These are phyloP conservation scores for Drosophila bocqueti DNA, from an alignment of 1,140 invertebrate genomes.

Conservation along the genomic window DNA sequence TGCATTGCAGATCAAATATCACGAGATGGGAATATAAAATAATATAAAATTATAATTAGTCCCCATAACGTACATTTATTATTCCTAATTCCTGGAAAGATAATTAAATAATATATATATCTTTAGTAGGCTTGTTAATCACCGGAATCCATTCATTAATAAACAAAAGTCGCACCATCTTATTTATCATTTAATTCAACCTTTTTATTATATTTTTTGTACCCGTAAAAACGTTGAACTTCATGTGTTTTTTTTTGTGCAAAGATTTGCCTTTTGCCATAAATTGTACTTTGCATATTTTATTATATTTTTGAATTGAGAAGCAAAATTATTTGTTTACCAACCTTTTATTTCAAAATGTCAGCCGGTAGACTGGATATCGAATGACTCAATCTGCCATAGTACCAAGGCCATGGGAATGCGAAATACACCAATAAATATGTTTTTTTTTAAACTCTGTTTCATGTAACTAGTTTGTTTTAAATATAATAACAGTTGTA, in stretches of 20 bases:
- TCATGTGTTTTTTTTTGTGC: neutral
- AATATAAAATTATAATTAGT: neutral
- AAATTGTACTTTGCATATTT: conserved; percentile 29
- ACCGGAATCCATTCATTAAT: neutral
- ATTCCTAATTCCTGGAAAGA: neutral
- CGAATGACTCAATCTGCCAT: neutral
- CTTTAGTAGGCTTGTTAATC: neutral
- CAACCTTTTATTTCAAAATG: conserved; percentile 16
- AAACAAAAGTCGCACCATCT: neutral
- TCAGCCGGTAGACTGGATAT: neutral
- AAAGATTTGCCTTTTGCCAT: neutral
- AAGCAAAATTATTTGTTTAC: conserved; percentile 20
- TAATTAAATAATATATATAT: neutral
- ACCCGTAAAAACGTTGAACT: conserved; percentile 12
- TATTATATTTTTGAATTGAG: conserved; percentile 4
- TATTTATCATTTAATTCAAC: neutral
- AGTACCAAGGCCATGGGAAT: neutral
- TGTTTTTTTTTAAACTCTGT: neutral
- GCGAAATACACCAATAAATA: neutral
- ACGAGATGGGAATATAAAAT: neutral
- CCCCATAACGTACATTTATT: neutral
- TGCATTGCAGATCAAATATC: neutral
- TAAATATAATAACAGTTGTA: neutral
- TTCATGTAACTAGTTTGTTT: neutral
- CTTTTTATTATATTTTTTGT: neutral